phyloP scores from a whole-genome alignment of 2,113 vertebrate species.

The Hiodon tergisus region DNA sequence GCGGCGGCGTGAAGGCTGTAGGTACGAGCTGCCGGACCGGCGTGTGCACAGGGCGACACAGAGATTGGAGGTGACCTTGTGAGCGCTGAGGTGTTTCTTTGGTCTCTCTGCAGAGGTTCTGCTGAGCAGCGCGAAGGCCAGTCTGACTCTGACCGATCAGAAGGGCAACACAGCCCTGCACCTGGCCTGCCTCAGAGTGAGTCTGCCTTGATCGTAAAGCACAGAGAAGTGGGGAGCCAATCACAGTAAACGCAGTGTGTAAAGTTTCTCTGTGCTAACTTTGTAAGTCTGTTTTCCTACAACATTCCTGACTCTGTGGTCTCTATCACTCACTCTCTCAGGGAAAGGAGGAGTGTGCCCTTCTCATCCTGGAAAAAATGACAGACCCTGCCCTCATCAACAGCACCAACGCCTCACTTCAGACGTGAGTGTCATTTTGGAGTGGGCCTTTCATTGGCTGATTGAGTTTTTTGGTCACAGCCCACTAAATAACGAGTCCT shows the following conservation, averaged over 20 bases:
- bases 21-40: slow-evolving; percentile 53
- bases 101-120: slow-evolving; percentile 69
- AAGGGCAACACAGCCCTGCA: slow-evolving; percentile 85
- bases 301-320: neutral
- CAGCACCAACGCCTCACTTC: slow-evolving; percentile 80
- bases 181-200: slow-evolving; percentile 85
- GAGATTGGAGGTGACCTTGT: no score
- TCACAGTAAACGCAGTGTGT: no score
- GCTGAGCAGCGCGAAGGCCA: slow-evolving; percentile 69
- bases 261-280: neutral
- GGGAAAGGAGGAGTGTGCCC: slow-evolving; percentile 91
- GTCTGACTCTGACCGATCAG: slow-evolving; percentile 75
- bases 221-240: no score
- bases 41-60: neutral
- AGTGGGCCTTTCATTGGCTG: no score
- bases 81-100: neutral
- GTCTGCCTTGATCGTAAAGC: slow-evolving; percentile 41
- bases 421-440: slow-evolving; percentile 77
- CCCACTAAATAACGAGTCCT: no score
- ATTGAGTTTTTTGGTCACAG: no score
- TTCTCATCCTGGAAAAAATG: slow-evolving; percentile 90
- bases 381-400: slow-evolving; percentile 79
- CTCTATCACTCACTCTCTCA: slow-evolving; percentile 50
- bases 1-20: slow-evolving; percentile 68
- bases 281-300: neutral